Percentiles rank a stretch among this genome's conserved stretches.
These are phyloP conservation scores for Heterocephalus glaber DNA, from an alignment of 2,113 vertebrate species.

Conservation along the genomic window DNA sequence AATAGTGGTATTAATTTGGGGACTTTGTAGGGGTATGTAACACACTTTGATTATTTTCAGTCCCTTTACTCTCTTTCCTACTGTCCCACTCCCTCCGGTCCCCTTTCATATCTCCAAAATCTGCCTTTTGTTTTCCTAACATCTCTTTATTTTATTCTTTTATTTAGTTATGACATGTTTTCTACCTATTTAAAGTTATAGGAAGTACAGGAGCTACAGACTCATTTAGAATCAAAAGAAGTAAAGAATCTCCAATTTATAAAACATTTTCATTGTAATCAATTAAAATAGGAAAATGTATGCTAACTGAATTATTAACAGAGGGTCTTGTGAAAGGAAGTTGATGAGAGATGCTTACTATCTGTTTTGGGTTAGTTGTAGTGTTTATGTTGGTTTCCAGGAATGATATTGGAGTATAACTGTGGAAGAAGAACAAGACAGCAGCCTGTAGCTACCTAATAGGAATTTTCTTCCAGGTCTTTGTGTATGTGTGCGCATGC, in stretches of 20 bases:
- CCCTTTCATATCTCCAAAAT: neutral
- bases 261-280: neutral
- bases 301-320: neutral
- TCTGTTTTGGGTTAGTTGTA: neutral
- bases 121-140: neutral
- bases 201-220: neutral
- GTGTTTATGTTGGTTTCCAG: neutral
- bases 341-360: neutral
- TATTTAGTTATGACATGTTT: neutral
- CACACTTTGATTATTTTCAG: neutral
- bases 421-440: neutral
- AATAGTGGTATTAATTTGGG: neutral
- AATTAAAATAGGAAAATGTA: constrained; percentile 14
- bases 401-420: neutral
- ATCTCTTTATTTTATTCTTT: neutral
- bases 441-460: neutral
- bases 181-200: neutral
- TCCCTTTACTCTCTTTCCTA: neutral
- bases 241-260: neutral
- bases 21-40: neutral
- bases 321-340: neutral
- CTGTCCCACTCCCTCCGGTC: no score
- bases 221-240: constrained; percentile 2
- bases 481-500: neutral
- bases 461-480: neutral